phyloP scores from a whole-genome alignment of 2,888 invertebrate species.

The Acanthosepion pharaonis region DNA sequence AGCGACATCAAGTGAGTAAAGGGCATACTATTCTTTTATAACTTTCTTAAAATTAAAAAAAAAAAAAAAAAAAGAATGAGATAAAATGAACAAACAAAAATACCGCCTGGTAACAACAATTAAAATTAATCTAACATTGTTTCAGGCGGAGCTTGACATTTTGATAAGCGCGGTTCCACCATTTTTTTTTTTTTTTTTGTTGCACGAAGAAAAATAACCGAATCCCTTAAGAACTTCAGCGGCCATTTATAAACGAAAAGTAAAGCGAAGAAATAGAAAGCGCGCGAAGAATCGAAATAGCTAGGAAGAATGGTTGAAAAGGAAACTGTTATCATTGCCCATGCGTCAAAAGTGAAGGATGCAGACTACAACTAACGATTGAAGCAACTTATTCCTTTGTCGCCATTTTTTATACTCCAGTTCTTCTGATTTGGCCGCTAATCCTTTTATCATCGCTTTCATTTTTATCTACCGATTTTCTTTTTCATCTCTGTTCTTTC shows the following conservation, averaged over 20 bases:
- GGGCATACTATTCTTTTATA: too few relatives aligned
- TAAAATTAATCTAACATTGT: not conserved
- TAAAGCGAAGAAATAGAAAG: not conserved
- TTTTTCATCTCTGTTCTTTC: not conserved
- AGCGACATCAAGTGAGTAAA: too few relatives aligned
- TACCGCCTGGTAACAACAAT: not conserved
- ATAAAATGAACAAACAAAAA: not conserved
- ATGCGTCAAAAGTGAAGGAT: not conserved
- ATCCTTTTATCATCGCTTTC: not conserved
- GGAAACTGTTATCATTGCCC: not conserved
- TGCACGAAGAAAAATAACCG: not conserved
- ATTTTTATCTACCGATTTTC: not conserved
- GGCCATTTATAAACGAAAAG: not conserved
- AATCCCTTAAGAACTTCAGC: not conserved
- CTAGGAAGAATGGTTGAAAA: not conserved
- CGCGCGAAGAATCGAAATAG: not conserved
- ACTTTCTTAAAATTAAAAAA: too few relatives aligned
- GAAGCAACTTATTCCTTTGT: not conserved
- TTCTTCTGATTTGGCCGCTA: not conserved
- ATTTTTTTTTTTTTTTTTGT: not conserved
- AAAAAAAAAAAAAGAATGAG: not conserved
- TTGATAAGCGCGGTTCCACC: not conserved
- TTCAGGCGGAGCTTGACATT: not conserved
- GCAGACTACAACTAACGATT: not conserved
- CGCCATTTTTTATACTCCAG: not conserved